Conservation (phyloP, 2,113 vertebrate species). For the Geococcyx californianus region DNA sequence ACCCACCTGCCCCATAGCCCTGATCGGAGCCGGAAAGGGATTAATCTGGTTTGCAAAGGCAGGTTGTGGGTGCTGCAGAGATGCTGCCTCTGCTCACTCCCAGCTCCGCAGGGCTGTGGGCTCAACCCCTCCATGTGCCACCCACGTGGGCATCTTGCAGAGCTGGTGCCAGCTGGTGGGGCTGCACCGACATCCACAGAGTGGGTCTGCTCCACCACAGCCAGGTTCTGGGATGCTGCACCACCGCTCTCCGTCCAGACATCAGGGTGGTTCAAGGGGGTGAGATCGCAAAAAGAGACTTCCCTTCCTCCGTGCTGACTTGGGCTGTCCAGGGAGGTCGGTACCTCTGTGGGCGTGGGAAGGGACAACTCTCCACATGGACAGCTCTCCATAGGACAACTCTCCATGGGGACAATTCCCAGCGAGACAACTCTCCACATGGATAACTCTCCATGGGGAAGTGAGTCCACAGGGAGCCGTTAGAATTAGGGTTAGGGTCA, state of each 20-base stretch:
- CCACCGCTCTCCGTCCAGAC: neutral
- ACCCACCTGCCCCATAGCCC: fast-evolving
- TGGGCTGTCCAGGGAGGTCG: neutral
- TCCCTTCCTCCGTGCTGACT: neutral
- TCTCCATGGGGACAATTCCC: no score
- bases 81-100: neutral
- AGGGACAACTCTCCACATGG: no score
- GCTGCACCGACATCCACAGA: fast-evolving
- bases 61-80: neutral
- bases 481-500: no score
- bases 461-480: no score
- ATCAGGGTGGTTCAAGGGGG: fast-evolving
- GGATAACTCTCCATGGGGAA: no score
- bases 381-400: no score
- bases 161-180: neutral
- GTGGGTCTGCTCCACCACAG: fast-evolving
- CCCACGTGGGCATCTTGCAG: fast-evolving
- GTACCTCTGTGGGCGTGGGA: no score
- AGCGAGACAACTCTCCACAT: no score
- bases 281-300: neutral
- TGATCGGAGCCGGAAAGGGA: fast-evolving
- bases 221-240: neutral
- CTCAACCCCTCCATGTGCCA: neutral
- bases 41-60: fast-evolving
- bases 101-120: neutral